Evolutionary conservation across 1,140 invertebrate genomes (phyloP).

Genomic region (Diuraphis noxia): DNA sequence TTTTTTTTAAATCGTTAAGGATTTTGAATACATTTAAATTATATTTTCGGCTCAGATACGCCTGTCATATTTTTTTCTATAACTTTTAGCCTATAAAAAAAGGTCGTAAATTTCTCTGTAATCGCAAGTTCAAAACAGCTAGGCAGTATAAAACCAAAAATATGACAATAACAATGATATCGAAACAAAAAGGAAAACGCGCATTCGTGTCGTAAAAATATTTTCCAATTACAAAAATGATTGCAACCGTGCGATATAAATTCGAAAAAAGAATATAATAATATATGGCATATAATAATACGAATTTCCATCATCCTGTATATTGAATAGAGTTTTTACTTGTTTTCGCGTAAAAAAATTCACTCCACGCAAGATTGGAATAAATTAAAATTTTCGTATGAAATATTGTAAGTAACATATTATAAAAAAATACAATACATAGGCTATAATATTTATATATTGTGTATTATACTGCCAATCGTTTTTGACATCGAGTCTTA

Average conservation of each 20-base stretch:
- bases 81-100: not conserved
- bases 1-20: not conserved
- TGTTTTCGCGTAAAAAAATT: not conserved
- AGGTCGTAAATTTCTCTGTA: not conserved
- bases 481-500: not conserved
- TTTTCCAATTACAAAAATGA: slow-evolving; percentile 26
- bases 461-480: not conserved
- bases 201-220: slow-evolving; percentile 11
- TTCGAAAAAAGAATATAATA: not conserved
- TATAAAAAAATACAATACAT: too few species aligned
- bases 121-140: not conserved
- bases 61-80: not conserved
- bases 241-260: not conserved
- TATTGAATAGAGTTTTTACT: not conserved
- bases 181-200: not conserved
- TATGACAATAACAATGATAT: slow-evolving; percentile 7
- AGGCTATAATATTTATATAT: not conserved
- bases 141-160: slow-evolving; percentile 3
- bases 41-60: not conserved
- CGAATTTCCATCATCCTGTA: not conserved
- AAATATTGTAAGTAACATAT: not conserved
- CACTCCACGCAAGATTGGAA: not conserved
- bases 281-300: not conserved
- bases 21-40: not conserved
- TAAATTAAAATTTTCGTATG: not conserved